A percentile compares a stretch with the other conserved stretches of the same genome.
These are phyloP conservation scores for Alviniconcha marisindica DNA, from an alignment of 1,140 invertebrate genomes.

Conservation along the genomic window DNA sequence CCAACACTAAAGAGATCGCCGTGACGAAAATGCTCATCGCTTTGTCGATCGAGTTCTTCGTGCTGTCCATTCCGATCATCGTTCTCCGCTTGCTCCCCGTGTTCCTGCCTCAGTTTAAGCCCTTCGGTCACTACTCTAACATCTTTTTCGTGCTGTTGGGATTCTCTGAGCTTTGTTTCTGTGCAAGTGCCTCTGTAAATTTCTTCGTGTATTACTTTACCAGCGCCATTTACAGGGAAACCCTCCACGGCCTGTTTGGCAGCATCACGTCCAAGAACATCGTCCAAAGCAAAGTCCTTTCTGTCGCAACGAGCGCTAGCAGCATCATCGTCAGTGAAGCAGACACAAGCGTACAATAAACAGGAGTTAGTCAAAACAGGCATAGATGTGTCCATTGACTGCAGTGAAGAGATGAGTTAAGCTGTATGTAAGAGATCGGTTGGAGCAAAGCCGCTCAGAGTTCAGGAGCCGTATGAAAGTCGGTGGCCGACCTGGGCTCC, in stretches of 20 bases:
- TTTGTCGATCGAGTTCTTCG: background rate
- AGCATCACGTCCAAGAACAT: too few species aligned
- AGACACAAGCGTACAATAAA: too few species aligned
- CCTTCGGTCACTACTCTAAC: background rate
- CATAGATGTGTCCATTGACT: too few species aligned
- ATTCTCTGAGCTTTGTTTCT: background rate
- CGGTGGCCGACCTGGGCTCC: too few species aligned
- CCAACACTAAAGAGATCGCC: background rate
- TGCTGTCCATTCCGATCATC: background rate
- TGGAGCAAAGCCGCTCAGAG: too few species aligned
- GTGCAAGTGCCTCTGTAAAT: background rate
- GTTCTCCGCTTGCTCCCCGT: background rate
- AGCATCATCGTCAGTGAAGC: too few species aligned
- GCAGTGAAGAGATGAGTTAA: too few species aligned
- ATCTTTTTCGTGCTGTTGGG: background rate
- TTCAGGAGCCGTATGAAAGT: too few species aligned
- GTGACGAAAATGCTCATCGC: constrained; percentile 25
- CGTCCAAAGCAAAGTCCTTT: too few species aligned
- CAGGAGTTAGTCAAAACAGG: too few species aligned
- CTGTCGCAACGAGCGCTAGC: too few species aligned
- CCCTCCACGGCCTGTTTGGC: background rate
- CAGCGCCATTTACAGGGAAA: background rate
- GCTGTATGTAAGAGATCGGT: too few species aligned
- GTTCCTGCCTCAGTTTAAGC: background rate
- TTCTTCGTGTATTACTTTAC: constrained; percentile 15